Conservation (phyloP, 2,888 invertebrate genomes). For the Tipula helvola region DNA sequence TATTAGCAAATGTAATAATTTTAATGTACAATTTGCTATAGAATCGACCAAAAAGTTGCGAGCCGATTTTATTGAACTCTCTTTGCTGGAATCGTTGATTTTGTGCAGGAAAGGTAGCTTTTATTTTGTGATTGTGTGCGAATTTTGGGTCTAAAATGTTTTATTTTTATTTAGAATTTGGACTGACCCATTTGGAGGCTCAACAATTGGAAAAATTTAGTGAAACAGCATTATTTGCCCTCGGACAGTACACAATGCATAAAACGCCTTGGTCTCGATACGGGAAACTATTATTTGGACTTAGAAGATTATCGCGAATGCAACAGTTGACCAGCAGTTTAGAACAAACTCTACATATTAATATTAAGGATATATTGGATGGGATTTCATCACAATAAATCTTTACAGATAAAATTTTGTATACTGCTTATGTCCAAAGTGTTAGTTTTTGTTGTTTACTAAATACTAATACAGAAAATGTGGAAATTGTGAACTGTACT, state of each 20-base stretch:
- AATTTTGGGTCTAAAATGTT: background rate
- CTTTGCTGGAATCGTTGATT: constrained; percentile 38
- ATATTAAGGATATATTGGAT: background rate
- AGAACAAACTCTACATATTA: background rate
- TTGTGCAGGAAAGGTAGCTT: constrained; percentile 38
- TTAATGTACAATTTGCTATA: constrained; percentile 29
- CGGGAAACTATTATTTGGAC: constrained; percentile 29
- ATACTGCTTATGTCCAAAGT: too few species aligned
- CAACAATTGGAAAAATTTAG: constrained; percentile 27
- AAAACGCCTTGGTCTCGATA: constrained; percentile 31
- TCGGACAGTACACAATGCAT: constrained; percentile 31
- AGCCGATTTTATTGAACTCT: constrained; percentile 38
- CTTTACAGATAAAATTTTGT: too few species aligned
- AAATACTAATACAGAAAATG: too few species aligned
- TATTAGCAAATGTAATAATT: constrained; percentile 30
- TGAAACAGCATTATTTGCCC: constrained; percentile 28
- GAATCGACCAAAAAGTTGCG: constrained; percentile 32
- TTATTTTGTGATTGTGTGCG: too few species aligned
- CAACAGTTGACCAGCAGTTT: constrained; percentile 22
- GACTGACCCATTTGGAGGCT: constrained; percentile 24
- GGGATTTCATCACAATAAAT: background rate
- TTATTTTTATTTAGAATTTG: constrained; percentile 23
- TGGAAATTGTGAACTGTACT: too few species aligned
- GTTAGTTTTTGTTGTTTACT: too few species aligned
- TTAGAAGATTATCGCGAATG: constrained; percentile 27